phyloP scores from a whole-genome alignment of 2,113 vertebrate species.

The Boleophthalmus pectinirostris region DNA sequence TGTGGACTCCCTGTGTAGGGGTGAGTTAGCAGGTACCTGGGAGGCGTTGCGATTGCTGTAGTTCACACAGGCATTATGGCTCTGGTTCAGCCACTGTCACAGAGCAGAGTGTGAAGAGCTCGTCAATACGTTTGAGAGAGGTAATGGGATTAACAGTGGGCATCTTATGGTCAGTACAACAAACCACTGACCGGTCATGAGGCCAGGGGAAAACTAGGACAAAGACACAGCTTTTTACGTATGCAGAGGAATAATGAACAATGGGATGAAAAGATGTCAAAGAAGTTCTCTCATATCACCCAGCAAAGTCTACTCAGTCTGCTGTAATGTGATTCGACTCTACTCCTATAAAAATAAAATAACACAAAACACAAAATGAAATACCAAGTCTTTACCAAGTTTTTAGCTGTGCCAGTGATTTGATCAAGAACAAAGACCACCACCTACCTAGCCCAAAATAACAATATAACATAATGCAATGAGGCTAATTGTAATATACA shows the following conservation, averaged over 20 bases:
- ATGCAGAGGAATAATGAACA: neutral
- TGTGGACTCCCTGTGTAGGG: neutral
- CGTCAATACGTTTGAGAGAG: neutral
- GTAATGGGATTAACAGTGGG: neutral
- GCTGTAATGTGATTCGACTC: neutral
- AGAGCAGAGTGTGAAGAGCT: neutral
- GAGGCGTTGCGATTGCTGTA: slow-evolving; percentile 94
- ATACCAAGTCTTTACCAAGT: neutral
- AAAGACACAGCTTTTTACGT: neutral
- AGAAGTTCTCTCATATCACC: neutral
- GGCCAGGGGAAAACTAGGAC: neutral
- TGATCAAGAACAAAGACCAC: too few relatives aligned
- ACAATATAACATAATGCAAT: too few relatives aligned
- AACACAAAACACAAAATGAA: too few relatives aligned
- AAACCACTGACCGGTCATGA: neutral
- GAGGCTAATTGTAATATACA: too few relatives aligned
- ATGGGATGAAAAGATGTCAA: neutral
- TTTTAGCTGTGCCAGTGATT: neutral
- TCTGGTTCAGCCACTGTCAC: slow-evolving; percentile 92
- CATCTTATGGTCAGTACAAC: neutral
- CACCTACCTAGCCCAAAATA: too few relatives aligned
- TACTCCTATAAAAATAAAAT: too few relatives aligned
- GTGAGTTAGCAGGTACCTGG: slow-evolving; percentile 74
- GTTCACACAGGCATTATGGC: slow-evolving; percentile 95
- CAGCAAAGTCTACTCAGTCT: neutral